phyloP scores from a whole-genome alignment of 2,113 vertebrate species.

The Anthoscopus minutus region DNA sequence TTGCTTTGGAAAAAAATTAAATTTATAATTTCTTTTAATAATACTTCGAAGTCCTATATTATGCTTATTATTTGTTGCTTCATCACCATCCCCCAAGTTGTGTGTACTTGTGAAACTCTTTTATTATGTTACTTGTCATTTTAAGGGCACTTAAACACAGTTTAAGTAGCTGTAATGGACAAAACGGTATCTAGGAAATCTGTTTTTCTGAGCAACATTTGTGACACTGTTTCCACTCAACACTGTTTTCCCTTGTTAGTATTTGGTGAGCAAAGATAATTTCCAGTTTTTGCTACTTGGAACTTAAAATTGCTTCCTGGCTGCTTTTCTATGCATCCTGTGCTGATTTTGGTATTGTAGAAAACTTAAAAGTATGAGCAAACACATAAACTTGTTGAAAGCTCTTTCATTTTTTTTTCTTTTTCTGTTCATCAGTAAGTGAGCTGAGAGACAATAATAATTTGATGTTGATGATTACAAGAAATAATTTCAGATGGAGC shows the following conservation, averaged over 20 bases:
- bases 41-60: not conserved
- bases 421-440: not conserved
- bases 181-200: not conserved
- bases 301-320: not conserved
- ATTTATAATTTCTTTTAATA: not conserved
- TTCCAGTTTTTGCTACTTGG: not conserved
- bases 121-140: not conserved
- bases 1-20: not conserved
- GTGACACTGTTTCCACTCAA: not conserved
- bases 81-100: not conserved
- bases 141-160: not conserved
- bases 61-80: not conserved
- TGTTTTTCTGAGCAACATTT: not conserved
- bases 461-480: not conserved
- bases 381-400: not conserved
- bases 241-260: not conserved
- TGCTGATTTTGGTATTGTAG: not conserved
- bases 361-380: not conserved
- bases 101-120: not conserved
- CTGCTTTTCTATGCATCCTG: not conserved
- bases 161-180: not conserved
- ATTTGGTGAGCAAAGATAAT: not conserved
- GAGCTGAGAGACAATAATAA: not conserved
- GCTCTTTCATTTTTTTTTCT: not conserved
- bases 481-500: not conserved